Percentiles rank a stretch among this genome's conserved stretches.
Evolutionary conservation across 2,888 invertebrate species (phyloP).

Genomic region (Agriopis leucophaearia): DNA sequence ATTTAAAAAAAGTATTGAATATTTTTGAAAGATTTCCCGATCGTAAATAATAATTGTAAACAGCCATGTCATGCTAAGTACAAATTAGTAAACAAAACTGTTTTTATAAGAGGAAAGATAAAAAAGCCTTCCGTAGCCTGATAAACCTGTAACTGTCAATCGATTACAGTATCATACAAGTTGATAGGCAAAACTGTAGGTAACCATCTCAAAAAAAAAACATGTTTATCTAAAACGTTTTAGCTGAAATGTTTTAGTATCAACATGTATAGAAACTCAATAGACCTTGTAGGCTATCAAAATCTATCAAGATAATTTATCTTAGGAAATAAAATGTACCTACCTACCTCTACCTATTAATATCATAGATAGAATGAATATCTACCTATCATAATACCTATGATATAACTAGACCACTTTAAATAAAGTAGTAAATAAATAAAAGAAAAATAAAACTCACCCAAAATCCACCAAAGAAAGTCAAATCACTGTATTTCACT

Average conservation of each 20-base stretch:
- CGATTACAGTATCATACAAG: constrained; percentile 16
- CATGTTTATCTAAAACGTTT: constrained; percentile 29
- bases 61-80: too few relatives aligned
- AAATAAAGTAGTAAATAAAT: background rate
- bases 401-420: too few relatives aligned
- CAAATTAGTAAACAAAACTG: background rate
- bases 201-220: constrained; percentile 16
- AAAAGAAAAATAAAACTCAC: constrained; percentile 48
- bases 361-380: background rate
- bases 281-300: background rate
- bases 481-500: constrained; percentile 56
- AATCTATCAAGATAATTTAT: constrained; percentile 8
- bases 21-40: too few relatives aligned
- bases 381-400: too few relatives aligned
- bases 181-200: constrained; percentile 12
- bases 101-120: background rate
- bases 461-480: constrained; percentile 44
- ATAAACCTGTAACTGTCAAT: constrained; percentile 16
- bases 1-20: too few relatives aligned
- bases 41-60: too few relatives aligned
- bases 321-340: background rate
- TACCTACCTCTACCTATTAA: background rate
- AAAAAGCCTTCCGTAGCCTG: constrained; percentile 5
- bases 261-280: constrained; percentile 8
- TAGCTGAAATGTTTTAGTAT: constrained; percentile 3